phyloP scores from a whole-genome alignment of 2,888 invertebrate genomes.

The Ptychoptera albimana region DNA sequence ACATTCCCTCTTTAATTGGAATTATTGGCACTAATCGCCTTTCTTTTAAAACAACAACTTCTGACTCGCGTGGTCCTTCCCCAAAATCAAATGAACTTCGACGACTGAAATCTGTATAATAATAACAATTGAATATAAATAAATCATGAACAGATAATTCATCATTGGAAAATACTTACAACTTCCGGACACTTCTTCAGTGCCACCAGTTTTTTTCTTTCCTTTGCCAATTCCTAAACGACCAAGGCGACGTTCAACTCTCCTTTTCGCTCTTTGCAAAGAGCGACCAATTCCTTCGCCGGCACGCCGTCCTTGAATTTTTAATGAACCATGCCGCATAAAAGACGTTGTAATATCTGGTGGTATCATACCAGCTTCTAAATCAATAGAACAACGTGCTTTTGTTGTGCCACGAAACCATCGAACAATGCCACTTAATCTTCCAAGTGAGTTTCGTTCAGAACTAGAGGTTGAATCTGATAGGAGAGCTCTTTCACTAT shows the following conservation, averaged over 20 bases:
- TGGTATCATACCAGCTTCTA: constrained; percentile 36
- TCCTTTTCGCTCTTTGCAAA: constrained; percentile 64
- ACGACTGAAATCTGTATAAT: constrained; percentile 46
- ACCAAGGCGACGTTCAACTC: constrained; percentile 79
- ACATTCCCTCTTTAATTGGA: constrained; percentile 74
- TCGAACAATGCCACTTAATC: constrained; percentile 55
- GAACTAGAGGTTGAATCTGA: constrained; percentile 35
- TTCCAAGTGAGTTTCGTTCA: constrained; percentile 32
- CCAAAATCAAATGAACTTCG: constrained; percentile 71
- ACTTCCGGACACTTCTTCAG: constrained; percentile 68
- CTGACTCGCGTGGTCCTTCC: constrained; percentile 66
- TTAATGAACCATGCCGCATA: constrained; percentile 33
- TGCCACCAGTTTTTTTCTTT: constrained; percentile 77
- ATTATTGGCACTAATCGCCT: constrained; percentile 65
- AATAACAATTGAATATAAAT: constrained; percentile 1
- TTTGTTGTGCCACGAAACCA: constrained; percentile 44
- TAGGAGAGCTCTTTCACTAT: constrained; percentile 60
- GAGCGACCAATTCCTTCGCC: constrained; percentile 43
- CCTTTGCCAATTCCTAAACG: constrained; percentile 68
- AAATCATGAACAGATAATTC: not conserved
- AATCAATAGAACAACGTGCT: constrained; percentile 35
- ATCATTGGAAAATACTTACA: constrained; percentile 34
- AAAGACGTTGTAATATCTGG: constrained; percentile 41
- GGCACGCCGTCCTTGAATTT: constrained; percentile 27
- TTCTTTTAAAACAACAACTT: constrained; percentile 77